Conservation (phyloP, 2,797 vertebrate species). For the Pantherophis alleghaniensis region DNA sequence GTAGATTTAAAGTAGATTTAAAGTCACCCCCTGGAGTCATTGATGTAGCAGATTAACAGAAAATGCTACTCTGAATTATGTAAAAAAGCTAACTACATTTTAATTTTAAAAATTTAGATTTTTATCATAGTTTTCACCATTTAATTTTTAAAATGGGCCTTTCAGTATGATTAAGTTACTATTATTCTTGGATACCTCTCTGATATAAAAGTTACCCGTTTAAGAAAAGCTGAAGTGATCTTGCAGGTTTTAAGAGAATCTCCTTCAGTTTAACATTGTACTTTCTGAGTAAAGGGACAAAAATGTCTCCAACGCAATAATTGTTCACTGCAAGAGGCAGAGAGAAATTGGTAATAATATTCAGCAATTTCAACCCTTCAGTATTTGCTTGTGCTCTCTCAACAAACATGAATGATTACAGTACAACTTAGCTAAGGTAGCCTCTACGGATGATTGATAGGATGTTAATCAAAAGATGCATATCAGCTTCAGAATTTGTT, state of each 20-base stretch:
- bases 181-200: conserved; percentile 64
- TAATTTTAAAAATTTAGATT: conserved; percentile 54
- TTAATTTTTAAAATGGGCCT: conserved; percentile 57
- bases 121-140: conserved; percentile 63
- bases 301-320: conserved; percentile 71
- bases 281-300: conserved; percentile 73
- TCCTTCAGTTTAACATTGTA: conserved; percentile 71
- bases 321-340: conserved; percentile 74
- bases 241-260: conserved; percentile 65
- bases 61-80: conserved; percentile 64
- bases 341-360: conserved; percentile 76
- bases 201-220: conserved; percentile 68
- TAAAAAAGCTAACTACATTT: conserved; percentile 60
- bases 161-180: conserved; percentile 72
- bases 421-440: conserved; percentile 78
- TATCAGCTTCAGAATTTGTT: conserved; percentile 88
- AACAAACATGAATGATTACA: conserved; percentile 83
- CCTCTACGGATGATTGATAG: conserved; percentile 84
- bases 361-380: conserved; percentile 67
- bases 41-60: conserved; percentile 62
- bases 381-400: conserved; percentile 70
- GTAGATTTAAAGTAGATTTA: background rate
- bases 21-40: conserved; percentile 62
- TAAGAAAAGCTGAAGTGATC: conserved; percentile 71
- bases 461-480: conserved; percentile 93